Conservation (phyloP, 2,888 invertebrate species). For the Cheilosia variabilis region DNA sequence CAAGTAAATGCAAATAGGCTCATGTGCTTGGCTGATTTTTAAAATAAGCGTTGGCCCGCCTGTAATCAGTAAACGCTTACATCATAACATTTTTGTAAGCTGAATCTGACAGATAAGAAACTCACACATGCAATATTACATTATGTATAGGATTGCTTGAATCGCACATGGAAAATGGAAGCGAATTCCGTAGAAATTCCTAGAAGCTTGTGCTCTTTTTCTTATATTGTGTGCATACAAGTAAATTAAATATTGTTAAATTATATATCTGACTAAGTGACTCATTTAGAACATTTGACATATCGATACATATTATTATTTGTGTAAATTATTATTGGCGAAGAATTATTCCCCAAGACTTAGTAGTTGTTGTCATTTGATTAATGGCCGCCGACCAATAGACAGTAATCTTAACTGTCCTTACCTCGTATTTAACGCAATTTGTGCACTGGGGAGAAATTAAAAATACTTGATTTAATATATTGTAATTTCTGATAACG, state of each 20-base stretch:
- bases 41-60: background rate
- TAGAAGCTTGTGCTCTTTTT: background rate
- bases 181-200: background rate
- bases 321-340: too few relatives aligned
- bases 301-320: background rate
- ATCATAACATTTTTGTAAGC: constrained; percentile 15
- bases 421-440: too few relatives aligned
- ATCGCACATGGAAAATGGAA: background rate
- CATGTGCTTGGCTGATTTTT: background rate
- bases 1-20: constrained; percentile 16
- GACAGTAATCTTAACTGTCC: too few relatives aligned
- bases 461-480: background rate
- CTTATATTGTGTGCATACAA: background rate
- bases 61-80: background rate
- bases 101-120: constrained; percentile 15
- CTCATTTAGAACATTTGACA: constrained; percentile 2
- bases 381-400: too few relatives aligned
- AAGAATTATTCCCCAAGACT: too few relatives aligned
- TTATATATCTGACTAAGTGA: background rate
- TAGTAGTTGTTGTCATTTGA: too few relatives aligned
- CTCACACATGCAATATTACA: background rate
- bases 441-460: too few relatives aligned
- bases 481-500: constrained; percentile 7
- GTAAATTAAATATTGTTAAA: background rate
- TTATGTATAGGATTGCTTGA: background rate